Conservation (phyloP, 1,140 invertebrate genomes). For the Bemisia tabaci region DNA sequence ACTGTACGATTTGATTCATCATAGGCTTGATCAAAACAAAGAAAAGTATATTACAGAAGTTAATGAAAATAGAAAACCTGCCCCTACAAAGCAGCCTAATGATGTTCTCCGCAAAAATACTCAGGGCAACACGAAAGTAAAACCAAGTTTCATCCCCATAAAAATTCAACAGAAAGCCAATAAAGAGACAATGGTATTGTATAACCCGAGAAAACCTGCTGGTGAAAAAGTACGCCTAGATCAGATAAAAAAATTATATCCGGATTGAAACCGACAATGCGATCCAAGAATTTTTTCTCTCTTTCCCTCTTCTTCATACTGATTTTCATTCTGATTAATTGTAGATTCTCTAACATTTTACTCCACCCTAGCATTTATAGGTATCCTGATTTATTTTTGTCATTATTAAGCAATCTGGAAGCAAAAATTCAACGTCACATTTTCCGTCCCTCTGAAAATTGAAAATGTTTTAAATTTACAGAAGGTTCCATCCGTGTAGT, state of each 20-base stretch:
- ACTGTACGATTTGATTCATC: conserved; percentile 3
- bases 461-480: neutral
- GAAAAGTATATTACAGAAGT: neutral
- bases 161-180: neutral
- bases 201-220: neutral
- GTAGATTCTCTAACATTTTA: neutral
- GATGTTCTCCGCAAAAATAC: neutral
- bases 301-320: neutral
- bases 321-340: neutral
- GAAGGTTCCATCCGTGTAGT: neutral
- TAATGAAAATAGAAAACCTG: conserved; percentile 10
- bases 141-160: neutral
- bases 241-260: neutral
- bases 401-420: neutral
- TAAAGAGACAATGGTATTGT: neutral
- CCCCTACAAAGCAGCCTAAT: neutral
- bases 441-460: neutral
- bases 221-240: neutral
- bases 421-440: neutral
- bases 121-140: neutral
- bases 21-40: conserved; percentile 3
- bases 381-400: neutral
- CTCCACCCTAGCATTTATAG: neutral
- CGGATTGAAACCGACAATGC: neutral
- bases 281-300: neutral